Conservation (phyloP, 2,888 invertebrate species). For the Mythimna loreyi region DNA sequence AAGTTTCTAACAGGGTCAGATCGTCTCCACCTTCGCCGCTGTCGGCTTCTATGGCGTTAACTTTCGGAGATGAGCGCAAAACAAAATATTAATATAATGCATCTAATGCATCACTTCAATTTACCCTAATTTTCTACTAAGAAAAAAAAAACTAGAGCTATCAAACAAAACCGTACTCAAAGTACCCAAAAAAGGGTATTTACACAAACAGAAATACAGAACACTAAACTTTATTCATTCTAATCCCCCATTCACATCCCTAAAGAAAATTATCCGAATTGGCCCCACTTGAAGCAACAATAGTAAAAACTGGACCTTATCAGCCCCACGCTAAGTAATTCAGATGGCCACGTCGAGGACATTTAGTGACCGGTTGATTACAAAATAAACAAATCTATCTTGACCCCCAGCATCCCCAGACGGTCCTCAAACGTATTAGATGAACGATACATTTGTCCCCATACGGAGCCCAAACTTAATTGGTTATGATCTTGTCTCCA, state of each 20-base stretch:
- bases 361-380: conserved; percentile 83
- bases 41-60: no score
- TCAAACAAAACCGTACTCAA: conserved; percentile 9
- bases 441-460: conserved; percentile 47
- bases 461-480: conserved; percentile 63
- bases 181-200: neutral
- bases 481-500: conserved; percentile 64
- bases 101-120: no score
- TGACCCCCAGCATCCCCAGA: conserved; percentile 69
- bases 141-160: neutral
- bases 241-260: conserved; percentile 31
- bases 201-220: conserved; percentile 15
- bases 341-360: conserved; percentile 80
- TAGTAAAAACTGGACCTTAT: conserved; percentile 88
- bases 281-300: conserved; percentile 79
- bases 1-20: no score
- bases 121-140: neutral
- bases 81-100: no score
- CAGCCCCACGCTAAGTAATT: conserved; percentile 86
- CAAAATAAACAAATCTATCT: conserved; percentile 76
- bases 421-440: conserved; percentile 68
- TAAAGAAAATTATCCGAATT: conserved; percentile 70
- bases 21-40: no score
- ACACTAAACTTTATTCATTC: conserved; percentile 38
- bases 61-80: no score